phyloP scores from a whole-genome alignment of 2,797 vertebrate genomes.

The Sarcophilus harrisii region DNA sequence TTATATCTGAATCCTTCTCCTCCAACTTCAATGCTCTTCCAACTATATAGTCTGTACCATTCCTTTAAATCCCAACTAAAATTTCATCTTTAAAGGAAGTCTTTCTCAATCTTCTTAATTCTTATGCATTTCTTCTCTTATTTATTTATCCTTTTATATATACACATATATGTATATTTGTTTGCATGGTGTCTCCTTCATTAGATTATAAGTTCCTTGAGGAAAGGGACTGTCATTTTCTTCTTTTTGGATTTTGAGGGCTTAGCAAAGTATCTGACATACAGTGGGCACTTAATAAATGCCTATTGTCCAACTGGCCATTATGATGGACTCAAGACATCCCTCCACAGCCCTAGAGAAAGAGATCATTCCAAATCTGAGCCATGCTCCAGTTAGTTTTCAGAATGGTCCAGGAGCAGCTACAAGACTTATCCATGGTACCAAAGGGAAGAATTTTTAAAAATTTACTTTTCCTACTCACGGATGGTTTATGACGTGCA shows the following conservation, averaged over 20 bases:
- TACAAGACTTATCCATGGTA: background rate
- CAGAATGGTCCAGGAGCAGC: background rate
- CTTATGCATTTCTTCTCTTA: background rate
- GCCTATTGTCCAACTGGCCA: background rate
- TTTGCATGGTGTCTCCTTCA: background rate
- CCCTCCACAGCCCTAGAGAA: background rate
- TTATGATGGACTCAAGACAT: background rate
- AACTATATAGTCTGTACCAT: background rate
- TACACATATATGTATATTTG: background rate
- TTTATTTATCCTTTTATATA: background rate
- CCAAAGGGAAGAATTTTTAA: background rate
- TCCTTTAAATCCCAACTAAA: background rate
- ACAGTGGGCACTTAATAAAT: background rate
- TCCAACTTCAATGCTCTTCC: background rate
- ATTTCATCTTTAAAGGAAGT: background rate
- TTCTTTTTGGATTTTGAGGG: background rate
- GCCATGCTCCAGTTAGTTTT: background rate
- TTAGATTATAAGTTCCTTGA: background rate
- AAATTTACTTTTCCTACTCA: background rate
- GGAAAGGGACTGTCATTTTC: background rate
- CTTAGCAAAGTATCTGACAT: background rate
- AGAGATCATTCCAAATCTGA: background rate
- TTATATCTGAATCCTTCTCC: background rate
- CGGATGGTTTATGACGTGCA: background rate
- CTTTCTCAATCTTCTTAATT: background rate